Evolutionary conservation across 2,113 vertebrate species (phyloP), one percentile per base, ranked within the genome.

Genomic region (Vulpes ferrilata): DNA sequence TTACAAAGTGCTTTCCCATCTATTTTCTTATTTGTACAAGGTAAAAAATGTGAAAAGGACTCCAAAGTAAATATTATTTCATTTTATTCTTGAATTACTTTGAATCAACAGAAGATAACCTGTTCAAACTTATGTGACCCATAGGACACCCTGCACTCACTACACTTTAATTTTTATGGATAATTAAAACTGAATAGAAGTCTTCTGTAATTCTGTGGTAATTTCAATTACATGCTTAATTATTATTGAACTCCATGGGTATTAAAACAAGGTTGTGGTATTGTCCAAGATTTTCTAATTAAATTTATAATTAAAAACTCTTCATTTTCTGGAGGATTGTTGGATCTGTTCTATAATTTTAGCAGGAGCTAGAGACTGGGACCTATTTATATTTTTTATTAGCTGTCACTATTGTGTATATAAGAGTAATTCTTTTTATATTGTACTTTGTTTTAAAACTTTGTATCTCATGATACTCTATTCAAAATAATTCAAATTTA

Each of bases 121-220:
- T 90, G 11, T 80, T 90, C 90, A 88, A 91, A 91, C 62, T 85
- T 96, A 48, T 25, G 64, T 97, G 81, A 74, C 88, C 16, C 53
- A 16, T 94, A 88, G 79, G 43, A 57, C 90, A 5, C 0, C 93
- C 92, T 95, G 93, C 65, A 96, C 88, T 97, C 96, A 93, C 15
- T 76, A 17, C 1, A 25, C 95, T 97, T 98, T 94, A 97, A 94
- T 98, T 96, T 95, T 96, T 97, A 96, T 97, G 0, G 59, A 87
- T 98, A 98, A 96, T 96, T 98, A 96, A 96, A 96, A 89, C 64
- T 87, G 92, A 97, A 93, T 95, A 95, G 55, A 97, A 97, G 95
- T 93, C 9, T 74, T 95, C 73, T 82, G 71, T 94, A 98, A 97
- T 96, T 65, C 76, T 69, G n/a, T 96, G 30, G 25, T 60, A 76